Conservation (phyloP, 1,140 invertebrate genomes). For the Sinonovacula constricta region DNA sequence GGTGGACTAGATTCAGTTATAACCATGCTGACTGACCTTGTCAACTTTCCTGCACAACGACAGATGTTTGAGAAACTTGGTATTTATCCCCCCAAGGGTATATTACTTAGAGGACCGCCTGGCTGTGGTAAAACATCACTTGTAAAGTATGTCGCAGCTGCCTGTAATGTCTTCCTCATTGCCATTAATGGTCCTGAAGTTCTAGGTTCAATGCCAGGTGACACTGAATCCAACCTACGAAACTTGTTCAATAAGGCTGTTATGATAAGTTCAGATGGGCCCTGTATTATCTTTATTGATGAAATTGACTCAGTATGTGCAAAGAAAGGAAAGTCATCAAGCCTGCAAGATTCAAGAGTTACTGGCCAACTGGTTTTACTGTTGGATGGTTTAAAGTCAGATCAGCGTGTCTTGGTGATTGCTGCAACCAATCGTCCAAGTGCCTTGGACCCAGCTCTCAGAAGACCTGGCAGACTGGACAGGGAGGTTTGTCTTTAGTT, state of each 20-base stretch:
- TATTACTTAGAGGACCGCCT: constrained; percentile 72
- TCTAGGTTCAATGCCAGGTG: constrained; percentile 67
- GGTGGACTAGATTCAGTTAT: constrained; percentile 64
- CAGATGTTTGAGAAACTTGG: constrained; percentile 24
- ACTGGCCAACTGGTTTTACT: constrained; percentile 61
- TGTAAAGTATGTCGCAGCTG: constrained; percentile 60
- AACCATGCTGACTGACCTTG: constrained; percentile 60
- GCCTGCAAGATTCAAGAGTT: constrained; percentile 44
- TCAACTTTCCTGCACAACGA: constrained; percentile 53
- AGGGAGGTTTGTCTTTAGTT: constrained; percentile 64
- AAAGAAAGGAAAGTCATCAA: constrained; percentile 41
- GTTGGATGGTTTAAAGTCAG: constrained; percentile 60
- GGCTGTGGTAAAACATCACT: constrained; percentile 76
- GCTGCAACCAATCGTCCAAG: constrained; percentile 72
- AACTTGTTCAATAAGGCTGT: constrained; percentile 65
- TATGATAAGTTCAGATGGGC: constrained; percentile 65
- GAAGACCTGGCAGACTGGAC: constrained; percentile 73
- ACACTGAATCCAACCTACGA: constrained; percentile 69
- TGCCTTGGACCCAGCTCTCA: constrained; percentile 63
- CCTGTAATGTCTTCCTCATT: constrained; percentile 63
- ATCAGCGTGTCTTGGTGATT: constrained; percentile 66
- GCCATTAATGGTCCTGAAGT: constrained; percentile 71
- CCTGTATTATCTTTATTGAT: constrained; percentile 74
- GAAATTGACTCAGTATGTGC: constrained; percentile 74
- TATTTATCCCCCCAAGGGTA: constrained; percentile 56